Conservation (phyloP, 1,140 invertebrate species). For the Euura lappo region DNA sequence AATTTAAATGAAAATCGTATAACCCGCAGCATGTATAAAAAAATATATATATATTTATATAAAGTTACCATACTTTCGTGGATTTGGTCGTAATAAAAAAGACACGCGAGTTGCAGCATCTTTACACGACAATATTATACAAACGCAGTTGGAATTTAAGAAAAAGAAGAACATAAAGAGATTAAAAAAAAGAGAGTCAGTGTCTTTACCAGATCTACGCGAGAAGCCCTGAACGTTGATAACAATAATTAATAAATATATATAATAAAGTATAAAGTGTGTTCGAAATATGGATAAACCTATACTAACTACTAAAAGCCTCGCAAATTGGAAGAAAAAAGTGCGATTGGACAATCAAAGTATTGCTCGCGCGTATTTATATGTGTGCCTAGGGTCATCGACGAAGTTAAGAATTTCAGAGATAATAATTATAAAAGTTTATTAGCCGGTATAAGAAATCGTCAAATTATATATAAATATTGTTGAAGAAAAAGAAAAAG, state of each 20-base stretch:
- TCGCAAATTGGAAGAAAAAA: neutral
- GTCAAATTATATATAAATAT: no score
- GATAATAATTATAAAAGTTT: no score
- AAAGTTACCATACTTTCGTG: no score
- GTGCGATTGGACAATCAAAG: neutral
- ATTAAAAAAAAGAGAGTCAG: no score
- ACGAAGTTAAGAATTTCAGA: neutral
- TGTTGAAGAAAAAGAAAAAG: no score
- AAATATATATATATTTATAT: no score
- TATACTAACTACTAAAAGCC: neutral
- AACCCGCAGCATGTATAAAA: no score
- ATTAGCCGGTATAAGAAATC: no score
- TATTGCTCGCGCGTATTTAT: neutral
- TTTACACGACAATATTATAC: constrained; percentile 15
- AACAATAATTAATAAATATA: neutral
- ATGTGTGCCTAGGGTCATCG: neutral
- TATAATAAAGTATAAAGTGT: neutral
- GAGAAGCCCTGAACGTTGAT: neutral
- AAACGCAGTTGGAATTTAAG: neutral
- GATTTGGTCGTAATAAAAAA: no score
- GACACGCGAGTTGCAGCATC: neutral
- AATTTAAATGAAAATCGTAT: no score
- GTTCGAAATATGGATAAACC: neutral
- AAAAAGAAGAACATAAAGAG: no score
- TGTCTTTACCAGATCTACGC: no score